Percentiles rank a stretch among this genome's conserved stretches.
Evolutionary conservation across 2,113 vertebrate species (phyloP).

Genomic region (Menidia beryllina): DNA sequence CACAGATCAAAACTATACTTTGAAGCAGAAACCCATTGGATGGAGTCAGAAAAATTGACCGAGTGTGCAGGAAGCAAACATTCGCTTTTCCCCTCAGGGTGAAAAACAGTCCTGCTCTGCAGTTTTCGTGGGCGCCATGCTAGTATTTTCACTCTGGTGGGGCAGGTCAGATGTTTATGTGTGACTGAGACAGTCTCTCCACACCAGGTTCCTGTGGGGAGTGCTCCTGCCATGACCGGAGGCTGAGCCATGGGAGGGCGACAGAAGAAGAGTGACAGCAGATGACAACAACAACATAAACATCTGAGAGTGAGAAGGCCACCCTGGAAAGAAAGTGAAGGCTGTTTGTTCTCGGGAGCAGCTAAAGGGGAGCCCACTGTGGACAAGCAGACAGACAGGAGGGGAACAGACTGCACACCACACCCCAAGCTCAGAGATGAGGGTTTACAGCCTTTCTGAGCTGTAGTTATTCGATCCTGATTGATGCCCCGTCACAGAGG

Average conservation of each 20-base stretch:
- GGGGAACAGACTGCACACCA: constrained; percentile 52
- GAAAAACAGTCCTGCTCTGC: constrained; percentile 3
- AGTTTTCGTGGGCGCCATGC: constrained; percentile 49
- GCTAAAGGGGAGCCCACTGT: constrained; percentile 38
- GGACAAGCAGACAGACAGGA: constrained; percentile 50
- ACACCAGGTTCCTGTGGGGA: constrained; percentile 61
- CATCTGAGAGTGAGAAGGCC: constrained; percentile 72
- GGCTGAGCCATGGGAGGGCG: constrained; percentile 61
- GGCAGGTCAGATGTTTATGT: constrained; percentile 73
- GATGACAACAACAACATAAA: constrained; percentile 64
- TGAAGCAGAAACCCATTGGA: neutral
- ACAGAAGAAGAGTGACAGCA: constrained; percentile 54
- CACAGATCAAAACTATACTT: constrained; percentile 26
- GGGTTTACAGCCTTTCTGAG: neutral
- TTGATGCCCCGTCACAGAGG: neutral
- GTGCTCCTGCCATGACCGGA: constrained; percentile 54
- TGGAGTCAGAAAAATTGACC: no score
- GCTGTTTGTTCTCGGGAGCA: constrained; percentile 57
- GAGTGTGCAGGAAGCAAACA: no score
- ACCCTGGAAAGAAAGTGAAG: constrained; percentile 70
- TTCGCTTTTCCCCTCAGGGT: no score
- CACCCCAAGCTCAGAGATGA: constrained; percentile 5
- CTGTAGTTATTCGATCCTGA: constrained; percentile 22
- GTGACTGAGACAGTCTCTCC: constrained; percentile 52
- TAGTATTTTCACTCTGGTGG: constrained; percentile 65